Conservation (phyloP, 2,797 vertebrate genomes). For the Clarias laeviceps region DNA sequence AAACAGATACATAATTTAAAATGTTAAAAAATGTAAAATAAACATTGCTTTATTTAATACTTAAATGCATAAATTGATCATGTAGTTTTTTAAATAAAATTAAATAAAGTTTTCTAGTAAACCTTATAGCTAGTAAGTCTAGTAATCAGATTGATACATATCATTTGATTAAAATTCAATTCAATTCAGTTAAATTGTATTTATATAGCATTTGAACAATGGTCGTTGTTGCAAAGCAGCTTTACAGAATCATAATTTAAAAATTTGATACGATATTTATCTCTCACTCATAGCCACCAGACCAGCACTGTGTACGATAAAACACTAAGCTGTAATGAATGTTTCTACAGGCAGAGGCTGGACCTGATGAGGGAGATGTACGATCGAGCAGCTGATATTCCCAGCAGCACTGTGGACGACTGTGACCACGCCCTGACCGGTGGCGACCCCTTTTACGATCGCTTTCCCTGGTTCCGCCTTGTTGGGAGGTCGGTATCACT, state of each 20-base stretch:
- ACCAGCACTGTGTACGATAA: neutral
- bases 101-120: neutral
- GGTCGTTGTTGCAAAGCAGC: neutral
- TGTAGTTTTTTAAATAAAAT: neutral
- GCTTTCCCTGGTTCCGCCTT: slow-evolving; percentile 98
- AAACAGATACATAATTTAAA: neutral
- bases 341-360: slow-evolving; percentile 83
- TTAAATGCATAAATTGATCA: neutral
- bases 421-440: slow-evolving; percentile 92
- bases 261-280: neutral
- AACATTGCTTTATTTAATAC: neutral
- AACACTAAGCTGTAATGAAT: neutral
- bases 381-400: slow-evolving; percentile 92
- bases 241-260: neutral
- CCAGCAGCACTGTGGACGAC: slow-evolving; percentile 89
- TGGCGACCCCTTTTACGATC: slow-evolving; percentile 97
- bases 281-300: neutral
- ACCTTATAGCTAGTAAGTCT: neutral
- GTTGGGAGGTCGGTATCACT: slow-evolving; percentile 84
- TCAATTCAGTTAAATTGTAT: neutral
- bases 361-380: slow-evolving; percentile 99
- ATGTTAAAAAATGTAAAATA: neutral
- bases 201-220: neutral
- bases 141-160: neutral
- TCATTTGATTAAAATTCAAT: neutral